Evolutionary conservation across 2,888 invertebrate genomes (phyloP).

Genomic region (Catocala nupta): DNA sequence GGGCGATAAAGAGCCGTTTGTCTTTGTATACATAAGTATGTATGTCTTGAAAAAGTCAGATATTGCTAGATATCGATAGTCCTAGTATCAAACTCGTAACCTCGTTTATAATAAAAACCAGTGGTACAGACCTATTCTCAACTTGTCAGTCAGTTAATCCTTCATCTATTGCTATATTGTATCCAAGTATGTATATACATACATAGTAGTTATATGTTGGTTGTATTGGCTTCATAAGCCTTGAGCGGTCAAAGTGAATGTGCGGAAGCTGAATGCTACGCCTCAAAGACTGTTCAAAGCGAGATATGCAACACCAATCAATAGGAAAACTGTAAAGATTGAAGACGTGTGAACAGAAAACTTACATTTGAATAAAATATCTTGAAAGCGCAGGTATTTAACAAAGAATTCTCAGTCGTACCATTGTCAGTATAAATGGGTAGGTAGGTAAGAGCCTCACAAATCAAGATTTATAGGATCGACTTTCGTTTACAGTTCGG

Average conservation of each 20-base stretch:
- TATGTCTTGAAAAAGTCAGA: no score
- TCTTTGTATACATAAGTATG: no score
- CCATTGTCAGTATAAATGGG: conserved; percentile 9
- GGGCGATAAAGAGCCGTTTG: no score
- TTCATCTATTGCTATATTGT: no score
- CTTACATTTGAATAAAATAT: conserved; percentile 6
- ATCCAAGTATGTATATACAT: neutral
- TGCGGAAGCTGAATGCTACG: conserved; percentile 27
- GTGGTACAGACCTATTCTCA: no score
- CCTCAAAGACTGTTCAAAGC: conserved; percentile 34
- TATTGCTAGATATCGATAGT: no score
- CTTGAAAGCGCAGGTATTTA: conserved; percentile 4
- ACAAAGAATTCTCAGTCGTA: conserved; percentile 1
- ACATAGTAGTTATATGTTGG: conserved; percentile 13
- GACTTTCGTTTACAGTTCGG: conserved; percentile 17
- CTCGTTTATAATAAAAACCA: no score
- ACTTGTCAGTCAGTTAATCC: no score
- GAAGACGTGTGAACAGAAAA: conserved; percentile 2
- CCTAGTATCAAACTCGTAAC: no score
- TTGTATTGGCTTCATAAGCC: conserved; percentile 35
- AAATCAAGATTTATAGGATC: conserved; percentile 26
- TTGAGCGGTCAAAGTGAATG: conserved; percentile 45
- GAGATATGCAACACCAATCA: conserved; percentile 16
- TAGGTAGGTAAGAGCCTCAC: conserved; percentile 7
- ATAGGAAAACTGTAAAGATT: conserved; percentile 14